phyloP scores from a whole-genome alignment of 2,888 invertebrate genomes.

The Oxycera nigricornis region DNA sequence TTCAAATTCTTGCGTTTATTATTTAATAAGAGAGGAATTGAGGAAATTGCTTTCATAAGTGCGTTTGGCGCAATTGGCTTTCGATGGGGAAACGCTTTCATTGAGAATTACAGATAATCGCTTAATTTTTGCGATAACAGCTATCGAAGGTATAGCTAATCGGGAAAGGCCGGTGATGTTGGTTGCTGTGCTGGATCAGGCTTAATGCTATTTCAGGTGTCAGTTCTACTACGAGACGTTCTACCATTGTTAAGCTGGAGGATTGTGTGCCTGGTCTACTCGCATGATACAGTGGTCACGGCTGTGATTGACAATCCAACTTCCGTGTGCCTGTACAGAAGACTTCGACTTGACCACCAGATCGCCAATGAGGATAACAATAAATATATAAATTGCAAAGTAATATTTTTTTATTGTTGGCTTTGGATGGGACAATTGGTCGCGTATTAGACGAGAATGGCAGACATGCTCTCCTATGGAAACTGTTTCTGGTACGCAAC shows the following conservation, averaged over 20 bases:
- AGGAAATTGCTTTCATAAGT: neutral
- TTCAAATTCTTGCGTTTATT: conserved; percentile 2
- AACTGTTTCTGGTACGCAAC: conserved; percentile 34
- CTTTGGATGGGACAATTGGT: conserved; percentile 6
- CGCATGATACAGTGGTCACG: neutral
- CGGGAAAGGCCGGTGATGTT: too few species aligned
- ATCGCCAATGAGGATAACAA: conserved; percentile 8
- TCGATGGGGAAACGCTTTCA: neutral
- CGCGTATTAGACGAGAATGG: conserved; percentile 24
- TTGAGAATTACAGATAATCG: neutral
- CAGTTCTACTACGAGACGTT: too few species aligned
- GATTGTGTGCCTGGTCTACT: too few species aligned
- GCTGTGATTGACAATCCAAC: conserved; percentile 34
- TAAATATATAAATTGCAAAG: neutral
- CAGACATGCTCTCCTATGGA: conserved; percentile 31
- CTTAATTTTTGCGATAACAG: conserved; percentile 8
- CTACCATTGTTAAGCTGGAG: too few species aligned
- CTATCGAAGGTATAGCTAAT: neutral
- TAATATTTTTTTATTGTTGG: conserved; percentile 11
- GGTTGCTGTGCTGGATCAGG: too few species aligned
- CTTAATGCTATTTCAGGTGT: too few species aligned
- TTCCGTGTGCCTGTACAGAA: conserved; percentile 30
- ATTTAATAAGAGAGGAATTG: neutral
- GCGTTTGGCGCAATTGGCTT: neutral
- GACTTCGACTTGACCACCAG: conserved; percentile 24